These are phyloP conservation scores for Diachasma alloeum DNA, from an alignment of 1,140 invertebrate genomes.

Conservation along the genomic window DNA sequence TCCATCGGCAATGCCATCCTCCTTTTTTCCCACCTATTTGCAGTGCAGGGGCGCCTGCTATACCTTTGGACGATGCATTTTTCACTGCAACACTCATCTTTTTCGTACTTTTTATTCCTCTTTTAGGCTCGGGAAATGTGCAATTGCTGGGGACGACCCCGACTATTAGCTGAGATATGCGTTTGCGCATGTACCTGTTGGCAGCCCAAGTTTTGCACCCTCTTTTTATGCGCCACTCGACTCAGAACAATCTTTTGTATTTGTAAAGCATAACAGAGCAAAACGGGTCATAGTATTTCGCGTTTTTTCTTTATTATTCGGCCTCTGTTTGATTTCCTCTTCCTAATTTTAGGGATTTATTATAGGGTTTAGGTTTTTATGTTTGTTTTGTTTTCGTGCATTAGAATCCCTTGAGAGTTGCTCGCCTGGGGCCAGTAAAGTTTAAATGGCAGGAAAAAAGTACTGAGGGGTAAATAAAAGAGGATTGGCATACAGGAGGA, in stretches of 20 bases:
- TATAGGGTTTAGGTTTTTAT: not conserved
- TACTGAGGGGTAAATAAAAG: not conserved
- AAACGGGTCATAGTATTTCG: not conserved
- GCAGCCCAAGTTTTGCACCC: conserved; percentile 9
- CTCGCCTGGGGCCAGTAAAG: not conserved
- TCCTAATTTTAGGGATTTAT: not conserved
- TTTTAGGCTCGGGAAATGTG: not conserved
- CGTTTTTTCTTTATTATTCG: not conserved
- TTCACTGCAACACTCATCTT: not conserved
- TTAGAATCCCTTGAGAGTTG: not conserved
- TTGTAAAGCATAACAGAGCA: not conserved
- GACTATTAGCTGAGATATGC: not conserved
- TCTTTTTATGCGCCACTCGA: not conserved
- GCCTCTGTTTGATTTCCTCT: not conserved
- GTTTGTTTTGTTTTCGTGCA: not conserved
- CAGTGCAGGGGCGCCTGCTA: not conserved
- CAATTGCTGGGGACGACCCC: not conserved
- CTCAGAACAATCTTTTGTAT: not conserved
- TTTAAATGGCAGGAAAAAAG: not conserved
- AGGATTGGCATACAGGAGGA: not conserved
- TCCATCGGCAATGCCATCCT: not conserved
- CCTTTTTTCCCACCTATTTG: not conserved
- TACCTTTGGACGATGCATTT: not conserved
- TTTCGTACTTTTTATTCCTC: not conserved
- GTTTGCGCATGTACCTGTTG: conserved; percentile 49